phyloP scores from a whole-genome alignment of 2,113 vertebrate species.

The Prochilodus magdalenae region DNA sequence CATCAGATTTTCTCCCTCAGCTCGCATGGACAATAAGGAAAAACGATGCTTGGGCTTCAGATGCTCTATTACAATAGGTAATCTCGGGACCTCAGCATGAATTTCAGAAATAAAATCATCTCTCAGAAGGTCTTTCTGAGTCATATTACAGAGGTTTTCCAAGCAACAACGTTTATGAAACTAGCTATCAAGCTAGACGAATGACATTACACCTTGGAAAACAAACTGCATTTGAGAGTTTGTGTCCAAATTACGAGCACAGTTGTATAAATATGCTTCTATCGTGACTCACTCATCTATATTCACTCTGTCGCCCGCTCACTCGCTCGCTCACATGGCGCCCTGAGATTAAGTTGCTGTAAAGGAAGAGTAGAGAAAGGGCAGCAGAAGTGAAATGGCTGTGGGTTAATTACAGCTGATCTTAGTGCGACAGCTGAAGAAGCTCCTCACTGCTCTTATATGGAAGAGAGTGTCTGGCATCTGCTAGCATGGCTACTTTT shows the following conservation, averaged over 20 bases:
- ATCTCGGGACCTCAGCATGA: slow-evolving; percentile 40
- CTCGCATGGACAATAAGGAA: not conserved
- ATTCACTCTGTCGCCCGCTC: not conserved
- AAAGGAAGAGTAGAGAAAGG: slow-evolving; percentile 69
- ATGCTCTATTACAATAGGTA: slow-evolving; percentile 47
- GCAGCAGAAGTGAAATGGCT: slow-evolving; percentile 55
- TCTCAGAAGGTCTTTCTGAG: not conserved
- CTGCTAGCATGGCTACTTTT: slow-evolving; percentile 76
- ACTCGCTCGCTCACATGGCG: slow-evolving; percentile 11
- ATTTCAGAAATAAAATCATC: slow-evolving; percentile 37
- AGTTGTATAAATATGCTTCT: not conserved
- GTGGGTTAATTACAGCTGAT: slow-evolving; percentile 78
- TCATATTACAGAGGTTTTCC: not conserved
- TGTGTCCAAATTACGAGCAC: not conserved
- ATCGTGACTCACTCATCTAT: not conserved
- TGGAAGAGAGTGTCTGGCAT: slow-evolving; percentile 69
- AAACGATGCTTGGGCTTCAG: slow-evolving; percentile 46
- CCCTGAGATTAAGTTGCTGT: slow-evolving; percentile 68
- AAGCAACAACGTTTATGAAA: not conserved
- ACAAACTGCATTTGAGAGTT: not conserved
- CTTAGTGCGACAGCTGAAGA: slow-evolving; percentile 78
- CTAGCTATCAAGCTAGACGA: not conserved
- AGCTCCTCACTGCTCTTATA: slow-evolving; percentile 69
- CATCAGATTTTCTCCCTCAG: not conserved
- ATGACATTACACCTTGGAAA: not conserved